These are phyloP conservation scores for Triplophysa siluroides DNA, from an alignment of 2,113 vertebrate genomes.

Conservation along the genomic window DNA sequence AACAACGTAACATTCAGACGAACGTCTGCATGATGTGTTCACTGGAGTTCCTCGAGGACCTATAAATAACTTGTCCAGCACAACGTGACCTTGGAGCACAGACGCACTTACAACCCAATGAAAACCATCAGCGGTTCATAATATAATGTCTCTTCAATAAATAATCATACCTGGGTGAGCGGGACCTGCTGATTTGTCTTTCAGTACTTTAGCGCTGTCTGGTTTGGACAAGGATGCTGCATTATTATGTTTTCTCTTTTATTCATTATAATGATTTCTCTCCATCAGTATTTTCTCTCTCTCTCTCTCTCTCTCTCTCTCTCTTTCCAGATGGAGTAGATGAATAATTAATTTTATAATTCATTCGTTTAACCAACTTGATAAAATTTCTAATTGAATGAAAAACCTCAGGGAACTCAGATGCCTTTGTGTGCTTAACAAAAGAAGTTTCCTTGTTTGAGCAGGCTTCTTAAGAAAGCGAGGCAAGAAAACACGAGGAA, in stretches of 20 bases:
- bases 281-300: not conserved
- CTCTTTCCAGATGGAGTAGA: conserved; percentile 51
- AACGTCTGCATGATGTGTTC: conserved; percentile 34
- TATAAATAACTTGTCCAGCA: conserved; percentile 25
- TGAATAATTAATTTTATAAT: conserved; percentile 58
- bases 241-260: conserved; percentile 32
- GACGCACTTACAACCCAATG: conserved; percentile 42
- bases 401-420: conserved; percentile 42
- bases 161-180: conserved; percentile 43
- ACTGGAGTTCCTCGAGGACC: conserved; percentile 1
- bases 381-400: conserved; percentile 49
- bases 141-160: conserved; percentile 53
- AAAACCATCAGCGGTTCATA: conserved; percentile 50
- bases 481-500: not conserved
- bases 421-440: conserved; percentile 12
- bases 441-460: conserved; percentile 24
- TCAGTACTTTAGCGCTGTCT: conserved; percentile 41
- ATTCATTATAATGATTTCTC: conserved; percentile 34
- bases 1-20: not conserved
- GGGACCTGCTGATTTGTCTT: conserved; percentile 44
- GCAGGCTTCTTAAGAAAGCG: not conserved
- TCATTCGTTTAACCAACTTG: conserved; percentile 55
- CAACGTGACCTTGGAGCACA: conserved; percentile 46
- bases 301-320: conserved; percentile 13
- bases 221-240: conserved; percentile 1